Base-by-base conservation (phyloP, 2,888 invertebrate species). In the Amphimallon solstitiale region DNA sequence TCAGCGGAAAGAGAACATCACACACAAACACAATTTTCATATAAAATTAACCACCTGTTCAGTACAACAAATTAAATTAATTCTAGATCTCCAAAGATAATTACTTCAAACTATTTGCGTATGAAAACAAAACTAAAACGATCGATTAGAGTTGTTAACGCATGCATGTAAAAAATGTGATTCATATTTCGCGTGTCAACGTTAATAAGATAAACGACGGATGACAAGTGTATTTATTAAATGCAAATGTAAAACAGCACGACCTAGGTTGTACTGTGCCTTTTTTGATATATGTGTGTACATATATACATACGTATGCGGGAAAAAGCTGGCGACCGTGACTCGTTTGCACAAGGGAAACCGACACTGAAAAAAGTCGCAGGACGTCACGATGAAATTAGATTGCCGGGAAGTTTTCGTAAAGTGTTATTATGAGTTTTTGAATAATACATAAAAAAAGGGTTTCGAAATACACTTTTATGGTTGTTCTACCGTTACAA, bases 111-210 rank as follows among this genome's bases (percentile, higher is more conserved):
- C 54, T 40, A 38, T 19, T 21, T 54, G 21, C 38, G 21, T 40
- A 6, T 9, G 54, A 38, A 40, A 40, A 40, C 38, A 59, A 43
- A 59, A 59, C 29, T 23, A 43, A 59, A 40, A 59, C 56, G 56
- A 59, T 59, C 56, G 56, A n/a, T 43, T 43, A 29, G 29, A 29
- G 56, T 43, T 59, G 56, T 59, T 59, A 59, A 59, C 56, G 23
- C 43, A 43, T 43, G 56, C 43, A 43, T n/a, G n/a, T 23, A 29
- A 21, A 59, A 59, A 59, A 59, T 59, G 66, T 66, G 66, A 66
- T 66, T 66, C 62, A 66, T 59, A 51, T 61, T 61, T 66, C 62
- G 66, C 66, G 66, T 66, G 66, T 29, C 45, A 52, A 49, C 52
- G 43, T 54, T 62, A 66, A 66, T 66, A 61, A 66, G 66, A 66